Base-by-base conservation (phyloP, 2,888 invertebrate genomes). In the Dryobotodes eremita region DNA sequence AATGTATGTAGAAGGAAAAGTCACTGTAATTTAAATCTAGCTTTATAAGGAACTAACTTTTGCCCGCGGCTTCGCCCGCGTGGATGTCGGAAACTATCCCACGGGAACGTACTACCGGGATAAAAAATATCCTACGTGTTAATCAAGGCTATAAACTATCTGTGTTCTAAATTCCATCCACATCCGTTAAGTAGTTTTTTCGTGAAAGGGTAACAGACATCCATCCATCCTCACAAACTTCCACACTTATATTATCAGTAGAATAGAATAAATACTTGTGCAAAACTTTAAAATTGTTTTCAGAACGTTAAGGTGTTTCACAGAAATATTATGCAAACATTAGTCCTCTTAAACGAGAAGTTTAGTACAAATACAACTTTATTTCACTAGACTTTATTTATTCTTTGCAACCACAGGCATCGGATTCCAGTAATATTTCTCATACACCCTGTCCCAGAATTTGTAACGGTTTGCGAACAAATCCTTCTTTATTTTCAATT, bases 371-470 rank as follows among this genome's bases (percentile, higher is more conserved):
- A 13, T 23, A 46, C 23, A 48, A 26, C 3, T 17, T 7, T 31
- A 42, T n/a, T 53, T 13, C 0, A 62, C 1, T 11, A 26, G 0
- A 23, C 4, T 76, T 75, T 69, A 81, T 69, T 75, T 50, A 31
- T 77, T 82, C 31, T 42, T 73, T 2, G 20, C 13, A 13, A 7
- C 50, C 36, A 81, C 48, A 13, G 93, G 84, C 48, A 83, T 90
- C 8, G 96, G 96, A 53, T 90, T 93, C 95, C 95, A 95, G 73
- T 96, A 94, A 90, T 95, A 89, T 69, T 94, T 95, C 11, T 93
- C 90, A 83, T 97, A 97, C 23, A 94, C 89, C 82, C 91, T 92
- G 79, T 95, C 90, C 96, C 96, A 97, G 74, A 96, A 94, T 15
- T 90, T 81, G 79, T 91, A 96, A 26, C 88, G 91, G 20, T 94